Conservation (phyloP, 2,797 vertebrate genomes). For the Sebastes iracundus region DNA sequence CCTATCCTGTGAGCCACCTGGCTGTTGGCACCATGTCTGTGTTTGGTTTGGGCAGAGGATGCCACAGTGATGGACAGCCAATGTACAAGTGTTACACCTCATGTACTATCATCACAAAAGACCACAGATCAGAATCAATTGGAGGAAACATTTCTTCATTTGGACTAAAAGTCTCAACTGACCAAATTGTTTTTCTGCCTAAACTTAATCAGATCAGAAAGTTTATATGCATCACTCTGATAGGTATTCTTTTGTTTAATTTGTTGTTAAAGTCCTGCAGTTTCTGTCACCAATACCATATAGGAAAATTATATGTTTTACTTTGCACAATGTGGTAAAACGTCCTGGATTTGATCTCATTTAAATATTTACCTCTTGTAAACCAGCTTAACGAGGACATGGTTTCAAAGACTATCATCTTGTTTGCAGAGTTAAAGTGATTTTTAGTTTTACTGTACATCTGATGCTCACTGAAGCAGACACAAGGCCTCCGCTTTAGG, state of each 20-base stretch:
- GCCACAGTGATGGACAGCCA: background rate
- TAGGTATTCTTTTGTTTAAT: background rate
- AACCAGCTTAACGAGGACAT: background rate
- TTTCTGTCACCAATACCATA: background rate
- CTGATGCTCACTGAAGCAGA: background rate
- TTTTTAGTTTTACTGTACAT: background rate
- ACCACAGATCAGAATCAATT: background rate
- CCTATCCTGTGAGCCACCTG: background rate
- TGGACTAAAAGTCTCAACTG: background rate
- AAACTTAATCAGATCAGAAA: background rate
- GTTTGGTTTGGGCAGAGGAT: background rate
- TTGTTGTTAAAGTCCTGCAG: background rate
- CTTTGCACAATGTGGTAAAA: background rate
- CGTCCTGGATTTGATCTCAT: background rate
- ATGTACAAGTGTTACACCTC: background rate
- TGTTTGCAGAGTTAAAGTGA: background rate
- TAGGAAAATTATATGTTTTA: background rate
- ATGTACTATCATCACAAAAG: background rate
- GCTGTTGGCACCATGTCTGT: background rate
- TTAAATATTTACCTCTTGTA: background rate
- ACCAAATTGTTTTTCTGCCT: background rate
- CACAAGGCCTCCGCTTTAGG: background rate
- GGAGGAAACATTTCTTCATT: background rate
- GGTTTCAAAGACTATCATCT: background rate
- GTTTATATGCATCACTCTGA: background rate